phyloP scores from a whole-genome alignment of 1,140 invertebrate genomes.

The Papilio xuthus region DNA sequence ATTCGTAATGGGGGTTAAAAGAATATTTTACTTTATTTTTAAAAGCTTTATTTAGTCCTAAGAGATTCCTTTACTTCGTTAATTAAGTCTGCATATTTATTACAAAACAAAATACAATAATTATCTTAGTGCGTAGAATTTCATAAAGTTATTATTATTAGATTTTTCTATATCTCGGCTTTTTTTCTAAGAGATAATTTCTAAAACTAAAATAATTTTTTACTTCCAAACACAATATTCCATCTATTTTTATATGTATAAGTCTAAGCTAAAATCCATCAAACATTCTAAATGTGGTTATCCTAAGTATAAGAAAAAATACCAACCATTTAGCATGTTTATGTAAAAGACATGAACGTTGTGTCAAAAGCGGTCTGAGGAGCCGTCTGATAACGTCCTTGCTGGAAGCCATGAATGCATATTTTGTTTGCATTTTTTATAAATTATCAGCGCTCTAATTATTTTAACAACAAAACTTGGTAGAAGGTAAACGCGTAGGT shows the following conservation, averaged over 20 bases:
- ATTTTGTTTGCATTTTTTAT: constrained; percentile 7
- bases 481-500: not conserved
- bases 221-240: not conserved
- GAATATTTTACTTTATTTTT: not conserved
- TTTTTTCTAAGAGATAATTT: not conserved
- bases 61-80: not conserved
- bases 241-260: not conserved
- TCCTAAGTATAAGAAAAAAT: constrained; percentile 60
- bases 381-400: constrained; percentile 13
- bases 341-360: constrained; percentile 51
- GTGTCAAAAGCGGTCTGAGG: constrained; percentile 20
- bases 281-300: constrained; percentile 44
- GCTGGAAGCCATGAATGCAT: constrained; percentile 11
- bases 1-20: not conserved
- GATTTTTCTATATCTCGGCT: too few relatives aligned
- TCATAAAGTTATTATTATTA: not conserved
- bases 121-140: not conserved
- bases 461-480: not conserved
- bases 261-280: not conserved
- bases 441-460: not conserved
- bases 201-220: not conserved
- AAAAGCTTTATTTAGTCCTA: not conserved
- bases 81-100: not conserved
- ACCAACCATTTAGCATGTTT: constrained; percentile 69
- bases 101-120: not conserved